Percentiles rank a stretch among this genome's conserved stretches.
phyloP scores from a whole-genome alignment of 2,797 vertebrate genomes.

The Hyperoplus immaculatus region DNA sequence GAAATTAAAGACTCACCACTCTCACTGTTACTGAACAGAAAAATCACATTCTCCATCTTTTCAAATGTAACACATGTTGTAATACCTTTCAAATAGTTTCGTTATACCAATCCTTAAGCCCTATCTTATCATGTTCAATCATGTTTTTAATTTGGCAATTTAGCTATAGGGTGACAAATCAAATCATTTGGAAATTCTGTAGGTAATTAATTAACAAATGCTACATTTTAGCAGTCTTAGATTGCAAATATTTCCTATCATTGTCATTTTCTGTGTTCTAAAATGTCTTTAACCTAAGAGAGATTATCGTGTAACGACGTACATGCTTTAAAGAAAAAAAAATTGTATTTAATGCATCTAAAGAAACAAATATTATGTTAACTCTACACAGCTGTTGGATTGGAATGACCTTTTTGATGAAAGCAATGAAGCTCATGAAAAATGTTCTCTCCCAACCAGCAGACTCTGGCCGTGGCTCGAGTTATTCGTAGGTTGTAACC shows the following conservation, averaged over 20 bases:
- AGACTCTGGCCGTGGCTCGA: neutral
- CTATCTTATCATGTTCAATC: too few relatives aligned
- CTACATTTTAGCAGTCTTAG: neutral
- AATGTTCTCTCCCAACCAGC: neutral
- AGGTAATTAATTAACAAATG: neutral
- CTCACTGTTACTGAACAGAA: neutral
- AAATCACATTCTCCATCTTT: neutral
- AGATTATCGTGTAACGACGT: neutral
- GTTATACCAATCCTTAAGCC: too few relatives aligned
- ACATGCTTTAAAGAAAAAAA: too few relatives aligned
- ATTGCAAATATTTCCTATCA: neutral
- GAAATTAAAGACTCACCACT: neutral
- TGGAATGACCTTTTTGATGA: slow-evolving; percentile 1
- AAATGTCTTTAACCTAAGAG: neutral
- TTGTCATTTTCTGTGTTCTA: neutral
- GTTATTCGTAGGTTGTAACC: slow-evolving; percentile 21
- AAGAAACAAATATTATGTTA: neutral
- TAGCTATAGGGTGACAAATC: too few relatives aligned
- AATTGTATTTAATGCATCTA: too few relatives aligned
- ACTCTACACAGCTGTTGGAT: neutral
- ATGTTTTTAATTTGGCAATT: too few relatives aligned
- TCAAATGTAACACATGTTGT: neutral
- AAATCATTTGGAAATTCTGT: too few relatives aligned
- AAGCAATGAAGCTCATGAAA: neutral
- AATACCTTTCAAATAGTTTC: too few relatives aligned